Evolutionary conservation across 2,113 vertebrate species (phyloP).

Genomic region (Scophthalmus maximus): DNA sequence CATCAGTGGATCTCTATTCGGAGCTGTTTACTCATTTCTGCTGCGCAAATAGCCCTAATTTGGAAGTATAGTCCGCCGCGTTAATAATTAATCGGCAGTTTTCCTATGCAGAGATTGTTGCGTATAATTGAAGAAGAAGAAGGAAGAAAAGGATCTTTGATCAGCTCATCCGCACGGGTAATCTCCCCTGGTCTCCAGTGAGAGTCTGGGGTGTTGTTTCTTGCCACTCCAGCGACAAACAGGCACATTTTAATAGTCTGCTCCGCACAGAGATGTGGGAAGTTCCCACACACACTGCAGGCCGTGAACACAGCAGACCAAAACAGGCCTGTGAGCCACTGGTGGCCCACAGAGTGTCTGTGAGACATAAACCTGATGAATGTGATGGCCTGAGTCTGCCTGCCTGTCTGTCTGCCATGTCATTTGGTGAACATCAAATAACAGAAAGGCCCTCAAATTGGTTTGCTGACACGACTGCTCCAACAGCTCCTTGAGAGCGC

Average conservation of each 20-base stretch:
- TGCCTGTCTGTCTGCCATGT: not conserved
- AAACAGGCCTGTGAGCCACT: constrained; percentile 44
- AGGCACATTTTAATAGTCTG: constrained; percentile 75
- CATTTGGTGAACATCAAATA: constrained; percentile 24
- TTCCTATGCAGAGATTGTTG: constrained; percentile 18
- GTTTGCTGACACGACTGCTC: constrained; percentile 8
- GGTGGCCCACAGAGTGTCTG: constrained; percentile 21
- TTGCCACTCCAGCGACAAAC: constrained; percentile 66
- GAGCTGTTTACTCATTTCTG: constrained; percentile 44
- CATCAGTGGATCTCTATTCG: constrained; percentile 45
- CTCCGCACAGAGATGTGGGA: constrained; percentile 55
- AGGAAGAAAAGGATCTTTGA: constrained; percentile 43
- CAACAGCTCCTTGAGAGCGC: constrained; percentile 3
- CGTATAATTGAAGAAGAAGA: constrained; percentile 28
- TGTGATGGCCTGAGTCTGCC: not conserved
- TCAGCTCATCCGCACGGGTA: constrained; percentile 58
- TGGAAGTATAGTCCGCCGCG: constrained; percentile 3
- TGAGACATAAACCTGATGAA: constrained; percentile 1
- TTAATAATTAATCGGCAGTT: constrained; percentile 35
- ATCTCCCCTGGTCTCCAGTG: constrained; percentile 41
- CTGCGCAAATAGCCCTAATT: constrained; percentile 13
- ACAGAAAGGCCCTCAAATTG: not conserved
- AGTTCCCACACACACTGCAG: constrained; percentile 41
- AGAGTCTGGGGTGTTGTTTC: constrained; percentile 74
- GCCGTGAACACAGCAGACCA: constrained; percentile 6